Base-by-base conservation (phyloP, 2,888 invertebrate genomes). In the Orthosia incerta region DNA sequence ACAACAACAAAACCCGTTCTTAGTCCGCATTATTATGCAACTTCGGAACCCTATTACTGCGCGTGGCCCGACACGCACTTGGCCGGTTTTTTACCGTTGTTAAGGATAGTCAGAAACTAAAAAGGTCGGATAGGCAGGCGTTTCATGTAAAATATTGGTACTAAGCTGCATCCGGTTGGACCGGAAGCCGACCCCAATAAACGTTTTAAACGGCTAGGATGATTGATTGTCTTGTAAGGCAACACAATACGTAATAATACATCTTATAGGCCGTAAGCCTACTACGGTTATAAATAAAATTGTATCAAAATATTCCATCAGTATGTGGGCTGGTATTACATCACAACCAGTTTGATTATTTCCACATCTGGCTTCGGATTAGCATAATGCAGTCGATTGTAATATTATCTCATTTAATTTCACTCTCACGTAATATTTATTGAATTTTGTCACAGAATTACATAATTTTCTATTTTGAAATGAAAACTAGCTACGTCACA, bases 381-480 rank as follows among this genome's bases (percentile, higher is more conserved):
- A 70, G 3, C 71, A 80, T 83, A 74, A 62, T 53, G 62, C 65
- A 60, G 50, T 55, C 12, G 56, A 67, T 71, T 70, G 69, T 75
- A 39, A 57, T 64, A 61, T 74, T 78, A 83, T 71, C 62, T 80
- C 69, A 79, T 76, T 61, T 46, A 64, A 84, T 84, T 76, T 81
- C 86, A 74, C 76, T 78, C 63, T 76, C 62, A 23, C 62, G 9
- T 18, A 11, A 62, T 48, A 20, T 62, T 68, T 51, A 57, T 31
- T 64, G 20, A 12, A 9, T 23, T 73, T 66, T 57, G 31, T 56
- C 57, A 79, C 18, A 45, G 12, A 71, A 63, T 79, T 71, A 67
- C 2, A 48, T 64, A 20, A 82, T 50, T 62, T 16, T 50, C 3
- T 18, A 20, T 31, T 12, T 16, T n/a, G 45, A 11, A 11, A 71